phyloP scores from a whole-genome alignment of 2,888 invertebrate species.

The Trilocha varians region DNA sequence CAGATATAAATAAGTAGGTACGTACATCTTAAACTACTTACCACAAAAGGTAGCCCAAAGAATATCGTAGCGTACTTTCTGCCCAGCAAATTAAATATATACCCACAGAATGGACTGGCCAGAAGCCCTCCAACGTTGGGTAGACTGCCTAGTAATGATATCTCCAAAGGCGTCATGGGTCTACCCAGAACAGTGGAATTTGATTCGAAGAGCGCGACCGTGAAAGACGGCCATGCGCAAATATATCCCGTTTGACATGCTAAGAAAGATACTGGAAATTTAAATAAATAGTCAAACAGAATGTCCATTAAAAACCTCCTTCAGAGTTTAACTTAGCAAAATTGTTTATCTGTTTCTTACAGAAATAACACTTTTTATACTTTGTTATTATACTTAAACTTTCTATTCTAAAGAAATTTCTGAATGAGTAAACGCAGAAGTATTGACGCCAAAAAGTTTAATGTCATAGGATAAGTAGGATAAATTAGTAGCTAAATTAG shows the following conservation, averaged over 20 bases:
- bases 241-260: slow-evolving; percentile 47
- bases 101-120: slow-evolving; percentile 47
- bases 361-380: too few species aligned
- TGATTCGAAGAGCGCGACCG: slow-evolving; percentile 42
- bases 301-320: too few species aligned
- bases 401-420: too few species aligned
- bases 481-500: too few species aligned
- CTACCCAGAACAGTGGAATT: slow-evolving; percentile 42
- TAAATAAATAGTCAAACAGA: slow-evolving; percentile 16
- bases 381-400: too few species aligned
- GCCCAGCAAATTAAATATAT: slow-evolving; percentile 42
- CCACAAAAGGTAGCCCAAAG: slow-evolving; percentile 51
- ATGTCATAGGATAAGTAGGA: too few species aligned
- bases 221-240: slow-evolving; percentile 57
- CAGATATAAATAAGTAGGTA: too few species aligned
- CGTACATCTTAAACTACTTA: too few species aligned
- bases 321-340: too few species aligned
- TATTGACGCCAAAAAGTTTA: too few species aligned
- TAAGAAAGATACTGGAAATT: slow-evolving; percentile 42
- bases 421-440: too few species aligned
- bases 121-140: slow-evolving; percentile 49
- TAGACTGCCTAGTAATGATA: slow-evolving; percentile 51
- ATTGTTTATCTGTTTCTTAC: too few species aligned
- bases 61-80: slow-evolving; percentile 54
- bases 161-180: slow-evolving; percentile 42